These are phyloP conservation scores for Pituophis catenifer DNA, from an alignment of 2,113 vertebrate species.

Conservation along the genomic window DNA sequence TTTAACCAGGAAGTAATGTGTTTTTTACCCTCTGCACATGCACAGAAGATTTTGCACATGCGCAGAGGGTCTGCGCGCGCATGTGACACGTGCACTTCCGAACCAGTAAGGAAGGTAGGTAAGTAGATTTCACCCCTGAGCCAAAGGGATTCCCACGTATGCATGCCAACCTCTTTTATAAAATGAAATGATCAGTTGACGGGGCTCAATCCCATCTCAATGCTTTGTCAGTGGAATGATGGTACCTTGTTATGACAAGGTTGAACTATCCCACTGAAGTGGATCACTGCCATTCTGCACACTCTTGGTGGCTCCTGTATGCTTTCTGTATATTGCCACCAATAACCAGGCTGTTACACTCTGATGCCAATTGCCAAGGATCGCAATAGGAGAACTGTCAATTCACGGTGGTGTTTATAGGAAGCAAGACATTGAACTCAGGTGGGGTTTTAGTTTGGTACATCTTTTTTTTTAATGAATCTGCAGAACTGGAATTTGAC, in stretches of 20 bases:
- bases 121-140: background rate
- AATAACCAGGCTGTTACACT: background rate
- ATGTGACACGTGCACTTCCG: too few species aligned
- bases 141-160: background rate
- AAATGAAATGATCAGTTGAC: background rate
- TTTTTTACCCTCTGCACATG: too few species aligned
- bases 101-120: too few species aligned
- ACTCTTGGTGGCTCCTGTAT: background rate
- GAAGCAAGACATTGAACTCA: background rate
- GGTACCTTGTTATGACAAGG: background rate
- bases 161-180: background rate
- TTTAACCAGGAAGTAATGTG: too few species aligned
- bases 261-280: background rate
- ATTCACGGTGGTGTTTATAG: background rate
- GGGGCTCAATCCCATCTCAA: background rate
- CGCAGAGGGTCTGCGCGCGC: too few species aligned
- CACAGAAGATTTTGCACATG: too few species aligned
- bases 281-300: background rate
- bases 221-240: background rate
- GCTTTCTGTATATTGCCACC: background rate
- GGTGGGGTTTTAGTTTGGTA: background rate
- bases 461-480: background rate
- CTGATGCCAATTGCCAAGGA: background rate
- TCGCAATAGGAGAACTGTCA: background rate
- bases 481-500: background rate